A percentile compares a stretch with the other conserved stretches of the same genome.
Conservation (phyloP, 2,113 vertebrate species). For the Campylomormyrus tamandua region DNA sequence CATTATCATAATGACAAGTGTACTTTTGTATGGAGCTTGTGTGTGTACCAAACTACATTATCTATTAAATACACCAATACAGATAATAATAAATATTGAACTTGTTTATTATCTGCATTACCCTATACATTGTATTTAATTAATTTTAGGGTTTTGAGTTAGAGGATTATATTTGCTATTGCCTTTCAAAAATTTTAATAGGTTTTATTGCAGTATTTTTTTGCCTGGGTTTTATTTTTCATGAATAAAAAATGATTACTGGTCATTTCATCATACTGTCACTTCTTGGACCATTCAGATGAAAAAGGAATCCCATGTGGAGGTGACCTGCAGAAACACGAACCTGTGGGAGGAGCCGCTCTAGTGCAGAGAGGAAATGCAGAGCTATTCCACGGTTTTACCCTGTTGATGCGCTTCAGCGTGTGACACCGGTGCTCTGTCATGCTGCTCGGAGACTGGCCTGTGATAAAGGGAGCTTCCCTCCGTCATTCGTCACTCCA, state of each 20-base stretch:
- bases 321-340: background rate
- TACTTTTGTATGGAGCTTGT: background rate
- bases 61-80: background rate
- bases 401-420: slow-evolving; percentile 59
- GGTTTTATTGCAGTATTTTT: background rate
- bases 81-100: background rate
- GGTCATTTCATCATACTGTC: background rate
- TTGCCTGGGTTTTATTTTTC: background rate
- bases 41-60: background rate
- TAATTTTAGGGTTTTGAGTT: background rate
- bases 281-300: background rate
- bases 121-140: background rate
- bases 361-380: background rate
- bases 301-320: background rate
- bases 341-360: background rate
- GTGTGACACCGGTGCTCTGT: slow-evolving; percentile 47
- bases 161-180: background rate
- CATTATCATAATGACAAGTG: background rate
- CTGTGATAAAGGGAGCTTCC: slow-evolving; percentile 66
- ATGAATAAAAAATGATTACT: background rate
- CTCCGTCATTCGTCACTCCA: slow-evolving; percentile 65
- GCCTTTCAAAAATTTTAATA: background rate
- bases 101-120: background rate
- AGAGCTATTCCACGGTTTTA: slow-evolving; percentile 43
- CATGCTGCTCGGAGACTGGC: slow-evolving; percentile 41